These are phyloP conservation scores for Drosophila ananassae DNA, from an alignment of 1,140 invertebrate genomes.

Conservation along the genomic window DNA sequence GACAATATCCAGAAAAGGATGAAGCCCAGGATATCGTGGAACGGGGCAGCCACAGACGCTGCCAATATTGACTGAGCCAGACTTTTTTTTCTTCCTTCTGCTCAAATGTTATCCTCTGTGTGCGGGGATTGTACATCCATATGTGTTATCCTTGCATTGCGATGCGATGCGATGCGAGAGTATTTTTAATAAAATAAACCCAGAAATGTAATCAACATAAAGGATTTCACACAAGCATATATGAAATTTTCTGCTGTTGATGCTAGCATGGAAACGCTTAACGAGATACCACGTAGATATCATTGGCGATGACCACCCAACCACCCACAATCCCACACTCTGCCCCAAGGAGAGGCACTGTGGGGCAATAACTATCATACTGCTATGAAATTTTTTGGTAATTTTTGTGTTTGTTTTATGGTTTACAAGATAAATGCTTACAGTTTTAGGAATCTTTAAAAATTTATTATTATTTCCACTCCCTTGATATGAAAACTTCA, in stretches of 20 bases:
- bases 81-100: constrained; percentile 49
- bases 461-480: no score
- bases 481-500: neutral
- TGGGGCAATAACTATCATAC: neutral
- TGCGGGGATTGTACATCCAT: constrained; percentile 5
- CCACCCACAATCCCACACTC: constrained; percentile 1
- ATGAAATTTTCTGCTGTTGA: constrained; percentile 55
- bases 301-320: constrained; percentile 53
- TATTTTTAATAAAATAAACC: constrained; percentile 84
- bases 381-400: neutral
- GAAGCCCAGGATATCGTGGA: constrained; percentile 25
- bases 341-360: constrained; percentile 12
- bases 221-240: constrained; percentile 77
- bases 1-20: constrained; percentile 62
- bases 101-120: constrained; percentile 13
- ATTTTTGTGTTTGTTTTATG: neutral
- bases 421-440: neutral
- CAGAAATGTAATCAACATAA: constrained; percentile 84
- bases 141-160: constrained; percentile 71
- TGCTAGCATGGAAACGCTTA: constrained; percentile 68
- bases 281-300: constrained; percentile 80
- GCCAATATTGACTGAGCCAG: constrained; percentile 79
- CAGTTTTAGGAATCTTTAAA: no score
- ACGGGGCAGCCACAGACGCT: constrained; percentile 64
- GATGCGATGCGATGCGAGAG: constrained; percentile 50